phyloP scores from a whole-genome alignment of 2,888 invertebrate species.

The Rhamphomyia laevipes region DNA sequence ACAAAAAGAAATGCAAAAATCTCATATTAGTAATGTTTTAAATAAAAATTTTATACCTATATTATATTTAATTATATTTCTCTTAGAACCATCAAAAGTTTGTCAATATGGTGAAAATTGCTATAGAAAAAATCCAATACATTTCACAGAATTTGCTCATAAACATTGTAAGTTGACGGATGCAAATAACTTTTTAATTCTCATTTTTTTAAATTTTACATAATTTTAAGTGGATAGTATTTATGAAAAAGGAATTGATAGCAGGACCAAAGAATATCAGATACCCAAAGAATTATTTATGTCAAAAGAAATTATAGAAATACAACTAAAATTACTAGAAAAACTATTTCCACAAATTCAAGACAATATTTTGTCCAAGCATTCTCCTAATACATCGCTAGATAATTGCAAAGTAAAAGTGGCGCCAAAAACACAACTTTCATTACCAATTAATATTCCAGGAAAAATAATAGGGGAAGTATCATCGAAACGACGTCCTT shows the following conservation, averaged over 20 bases:
- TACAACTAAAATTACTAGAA: conserved; percentile 48
- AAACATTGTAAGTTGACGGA: conserved; percentile 51
- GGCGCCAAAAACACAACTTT: not conserved
- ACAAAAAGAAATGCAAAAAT: too few relatives aligned
- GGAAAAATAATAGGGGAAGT: too few relatives aligned
- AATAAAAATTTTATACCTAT: too few relatives aligned
- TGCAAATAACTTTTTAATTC: not conserved
- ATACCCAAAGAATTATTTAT: conserved; percentile 45
- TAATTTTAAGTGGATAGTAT: conserved; percentile 51
- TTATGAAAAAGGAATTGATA: conserved; percentile 39
- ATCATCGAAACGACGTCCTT: too few relatives aligned
- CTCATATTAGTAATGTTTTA: too few relatives aligned
- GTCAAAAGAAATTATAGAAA: conserved; percentile 43
- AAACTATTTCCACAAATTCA: conserved; percentile 23
- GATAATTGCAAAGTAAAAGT: not conserved
- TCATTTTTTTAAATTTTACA: conserved; percentile 1
- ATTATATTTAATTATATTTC: too few relatives aligned
- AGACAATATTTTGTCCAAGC: too few relatives aligned
- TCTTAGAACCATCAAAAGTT: conserved; percentile 16
- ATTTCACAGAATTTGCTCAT: conserved; percentile 71
- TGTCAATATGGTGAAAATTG: conserved; percentile 71
- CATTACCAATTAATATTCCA: not conserved
- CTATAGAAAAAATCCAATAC: conserved; percentile 72
- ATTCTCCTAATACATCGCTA: not conserved
- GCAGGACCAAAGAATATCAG: conserved; percentile 34